phyloP scores from a whole-genome alignment of 2,113 vertebrate genomes.

The Pteruthius melanotis region DNA sequence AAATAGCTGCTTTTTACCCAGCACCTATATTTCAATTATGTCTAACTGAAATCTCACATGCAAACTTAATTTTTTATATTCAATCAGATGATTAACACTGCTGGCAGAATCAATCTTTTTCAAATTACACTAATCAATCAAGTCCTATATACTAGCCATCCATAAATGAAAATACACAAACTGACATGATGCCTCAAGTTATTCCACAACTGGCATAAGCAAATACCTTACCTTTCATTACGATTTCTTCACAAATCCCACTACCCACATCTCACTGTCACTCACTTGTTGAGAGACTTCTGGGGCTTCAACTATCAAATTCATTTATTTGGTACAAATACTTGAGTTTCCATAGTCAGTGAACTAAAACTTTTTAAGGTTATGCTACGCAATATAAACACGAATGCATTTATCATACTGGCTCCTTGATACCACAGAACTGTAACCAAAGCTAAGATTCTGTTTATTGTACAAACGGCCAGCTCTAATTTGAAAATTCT shows the following conservation, averaged over 20 bases:
- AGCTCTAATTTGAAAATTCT: background rate
- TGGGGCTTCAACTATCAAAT: background rate
- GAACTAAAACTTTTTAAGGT: background rate
- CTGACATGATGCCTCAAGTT: background rate
- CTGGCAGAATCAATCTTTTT: background rate
- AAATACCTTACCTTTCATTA: background rate
- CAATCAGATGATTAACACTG: background rate
- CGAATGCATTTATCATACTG: background rate
- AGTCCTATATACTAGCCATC: background rate
- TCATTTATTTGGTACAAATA: background rate
- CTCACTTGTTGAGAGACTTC: background rate
- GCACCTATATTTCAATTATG: background rate
- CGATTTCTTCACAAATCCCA: background rate
- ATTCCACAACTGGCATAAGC: background rate
- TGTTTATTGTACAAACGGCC: background rate
- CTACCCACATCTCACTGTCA: background rate
- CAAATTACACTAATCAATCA: background rate
- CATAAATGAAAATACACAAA: background rate
- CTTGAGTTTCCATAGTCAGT: background rate
- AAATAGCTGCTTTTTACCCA: background rate
- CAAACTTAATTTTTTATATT: background rate
- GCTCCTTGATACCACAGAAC: background rate
- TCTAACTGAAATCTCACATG: background rate
- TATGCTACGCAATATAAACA: background rate
- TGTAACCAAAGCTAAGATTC: background rate